phyloP scores from a whole-genome alignment of 2,797 vertebrate genomes.

The Hypotaenidia philippensis region DNA sequence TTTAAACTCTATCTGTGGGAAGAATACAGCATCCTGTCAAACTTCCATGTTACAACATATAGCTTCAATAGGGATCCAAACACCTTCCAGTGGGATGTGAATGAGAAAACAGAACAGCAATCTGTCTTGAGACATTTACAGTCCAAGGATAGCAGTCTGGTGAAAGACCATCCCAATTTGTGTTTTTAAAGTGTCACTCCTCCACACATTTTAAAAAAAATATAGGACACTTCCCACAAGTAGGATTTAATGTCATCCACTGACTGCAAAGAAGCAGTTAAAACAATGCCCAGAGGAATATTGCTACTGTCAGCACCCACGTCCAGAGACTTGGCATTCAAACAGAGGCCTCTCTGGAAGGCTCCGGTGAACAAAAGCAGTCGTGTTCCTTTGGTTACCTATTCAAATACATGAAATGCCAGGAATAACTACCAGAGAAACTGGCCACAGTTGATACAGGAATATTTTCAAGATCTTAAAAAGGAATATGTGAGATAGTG shows the following conservation, averaged over 20 bases:
- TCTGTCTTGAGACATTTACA: conserved; percentile 27
- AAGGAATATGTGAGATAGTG: fast-evolving
- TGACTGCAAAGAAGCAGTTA: conserved; percentile 12
- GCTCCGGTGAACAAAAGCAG: background rate
- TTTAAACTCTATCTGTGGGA: conserved; percentile 10
- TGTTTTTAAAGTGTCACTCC: conserved; percentile 13
- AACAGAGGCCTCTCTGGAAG: conserved; percentile 19
- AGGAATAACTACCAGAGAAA: background rate
- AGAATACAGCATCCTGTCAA: background rate
- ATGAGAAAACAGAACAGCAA: conserved; percentile 26
- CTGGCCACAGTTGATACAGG: background rate
- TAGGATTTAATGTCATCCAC: background rate
- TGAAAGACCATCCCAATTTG: conserved; percentile 15
- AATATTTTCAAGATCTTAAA: background rate
- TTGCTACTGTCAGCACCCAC: conserved; percentile 8
- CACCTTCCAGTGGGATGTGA: conserved; percentile 2
- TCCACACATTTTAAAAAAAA: background rate
- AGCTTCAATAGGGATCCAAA: background rate
- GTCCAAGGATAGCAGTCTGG: background rate
- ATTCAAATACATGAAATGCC: background rate
- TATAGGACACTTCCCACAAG: conserved; percentile 43
- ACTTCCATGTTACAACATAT: background rate
- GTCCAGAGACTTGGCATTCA: background rate
- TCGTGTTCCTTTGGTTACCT: conserved; percentile 13
- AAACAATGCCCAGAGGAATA: background rate